Evolutionary conservation across 92 coral and sea anemone species (phyloP).

Genomic region (Actinostola sp.): DNA sequence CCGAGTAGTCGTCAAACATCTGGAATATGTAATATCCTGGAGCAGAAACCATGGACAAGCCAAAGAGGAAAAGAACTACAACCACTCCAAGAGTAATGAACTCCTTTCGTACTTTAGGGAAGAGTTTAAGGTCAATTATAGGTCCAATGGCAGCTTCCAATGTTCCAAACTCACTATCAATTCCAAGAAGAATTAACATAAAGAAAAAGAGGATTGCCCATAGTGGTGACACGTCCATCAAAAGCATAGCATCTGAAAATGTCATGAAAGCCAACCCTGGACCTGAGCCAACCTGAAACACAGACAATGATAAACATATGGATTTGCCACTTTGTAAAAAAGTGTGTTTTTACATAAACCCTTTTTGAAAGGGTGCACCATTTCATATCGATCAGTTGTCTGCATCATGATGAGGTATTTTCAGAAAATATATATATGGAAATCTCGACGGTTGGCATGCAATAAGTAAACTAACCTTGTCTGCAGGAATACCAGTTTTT

Average conservation of each 20-base stretch:
- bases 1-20: conserved; percentile 96
- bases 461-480: too few relatives aligned
- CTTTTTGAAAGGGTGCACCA: background rate
- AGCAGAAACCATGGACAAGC: conserved; percentile 86
- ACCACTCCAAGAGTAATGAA: conserved; percentile 78
- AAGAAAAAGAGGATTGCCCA: conserved; percentile 97
- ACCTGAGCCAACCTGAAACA: conserved; percentile 91
- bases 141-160: conserved; percentile 99
- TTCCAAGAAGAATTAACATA: conserved; percentile 96
- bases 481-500: conserved; percentile 86
- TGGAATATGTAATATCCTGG: conserved; percentile 95
- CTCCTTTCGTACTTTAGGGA: conserved; percentile 91
- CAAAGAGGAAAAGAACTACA: conserved; percentile 76
- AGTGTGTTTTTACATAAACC: background rate
- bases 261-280: conserved; percentile 99
- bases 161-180: conserved; percentile 99
- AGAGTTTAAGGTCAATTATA: conserved; percentile 84
- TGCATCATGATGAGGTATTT: too few relatives aligned
- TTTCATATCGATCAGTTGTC: conserved; percentile 40
- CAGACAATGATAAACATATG: background rate
- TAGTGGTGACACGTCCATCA: conserved; percentile 95
- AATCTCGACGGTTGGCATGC: too few relatives aligned
- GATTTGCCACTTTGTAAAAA: too few relatives aligned
- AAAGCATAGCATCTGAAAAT: conserved; percentile 92
- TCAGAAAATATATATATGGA: too few relatives aligned